phyloP scores from a whole-genome alignment of 2,888 invertebrate species.

The Andricus curvator region DNA sequence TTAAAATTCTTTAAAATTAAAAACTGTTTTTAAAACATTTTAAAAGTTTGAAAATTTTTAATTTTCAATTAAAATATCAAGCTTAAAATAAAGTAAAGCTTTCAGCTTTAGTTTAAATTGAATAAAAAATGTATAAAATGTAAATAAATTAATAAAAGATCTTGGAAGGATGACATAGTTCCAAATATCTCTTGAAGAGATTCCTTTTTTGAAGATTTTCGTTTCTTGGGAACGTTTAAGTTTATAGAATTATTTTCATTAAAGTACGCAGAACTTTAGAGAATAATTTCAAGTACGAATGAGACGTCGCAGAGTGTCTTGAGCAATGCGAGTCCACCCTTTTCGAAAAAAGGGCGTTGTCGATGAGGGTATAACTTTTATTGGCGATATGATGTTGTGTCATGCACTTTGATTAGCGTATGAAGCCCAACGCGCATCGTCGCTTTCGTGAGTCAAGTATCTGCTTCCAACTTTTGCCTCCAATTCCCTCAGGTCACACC shows the following conservation, averaged over 20 bases:
- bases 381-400: conserved; percentile 69
- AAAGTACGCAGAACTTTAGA: conserved; percentile 14
- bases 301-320: conserved; percentile 74
- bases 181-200: conserved; percentile 15
- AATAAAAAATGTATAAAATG: conserved; percentile 8
- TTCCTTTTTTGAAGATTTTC: neutral
- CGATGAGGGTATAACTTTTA: conserved; percentile 61
- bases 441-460: conserved; percentile 94
- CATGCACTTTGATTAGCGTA: conserved; percentile 73
- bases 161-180: conserved; percentile 31
- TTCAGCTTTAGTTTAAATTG: neutral
- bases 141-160: conserved; percentile 17
- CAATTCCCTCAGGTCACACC: conserved; percentile 94
- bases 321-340: conserved; percentile 79
- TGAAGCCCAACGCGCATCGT: conserved; percentile 93
- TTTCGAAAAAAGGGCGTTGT: conserved; percentile 70
- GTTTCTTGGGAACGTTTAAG: conserved; percentile 23
- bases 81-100: conserved; percentile 1
- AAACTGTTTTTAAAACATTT: neutral
- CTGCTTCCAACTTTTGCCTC: conserved; percentile 88
- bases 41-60: neutral
- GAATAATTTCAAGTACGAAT: conserved; percentile 71
- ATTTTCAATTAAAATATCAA: neutral
- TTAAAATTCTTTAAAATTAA: neutral
- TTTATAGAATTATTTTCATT: conserved; percentile 8